phyloP scores from a whole-genome alignment of 1,140 invertebrate genomes.

The Eueides isabella region DNA sequence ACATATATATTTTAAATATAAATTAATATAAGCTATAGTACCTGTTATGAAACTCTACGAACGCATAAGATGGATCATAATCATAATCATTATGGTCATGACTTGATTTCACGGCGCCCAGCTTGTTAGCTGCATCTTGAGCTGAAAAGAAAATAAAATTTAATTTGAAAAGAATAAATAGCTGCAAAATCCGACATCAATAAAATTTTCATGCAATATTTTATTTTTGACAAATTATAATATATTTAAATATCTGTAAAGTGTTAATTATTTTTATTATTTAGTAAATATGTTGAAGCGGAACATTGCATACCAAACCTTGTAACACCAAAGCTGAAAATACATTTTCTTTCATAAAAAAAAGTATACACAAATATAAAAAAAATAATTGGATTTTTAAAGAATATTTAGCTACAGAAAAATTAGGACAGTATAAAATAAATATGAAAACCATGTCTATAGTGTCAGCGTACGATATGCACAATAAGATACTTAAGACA shows the following conservation, averaged over 20 bases:
- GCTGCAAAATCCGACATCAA: background rate
- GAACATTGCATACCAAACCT: background rate
- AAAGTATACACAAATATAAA: background rate
- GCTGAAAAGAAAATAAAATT: slow-evolving; percentile 61
- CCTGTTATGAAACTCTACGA: slow-evolving; percentile 86
- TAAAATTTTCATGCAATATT: slow-evolving; percentile 8
- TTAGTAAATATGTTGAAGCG: slow-evolving; percentile 2
- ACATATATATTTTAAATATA: too few species aligned
- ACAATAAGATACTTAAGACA: background rate
- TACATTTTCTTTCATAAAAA: background rate
- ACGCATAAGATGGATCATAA: slow-evolving; percentile 87
- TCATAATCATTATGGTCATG: slow-evolving; percentile 79
- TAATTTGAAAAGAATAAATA: background rate
- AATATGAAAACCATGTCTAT: background rate
- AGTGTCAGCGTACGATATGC: slow-evolving; percentile 2
- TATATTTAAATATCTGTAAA: background rate
- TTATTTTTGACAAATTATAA: background rate
- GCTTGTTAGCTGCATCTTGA: slow-evolving; percentile 44
- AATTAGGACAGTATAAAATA: slow-evolving; percentile 13
- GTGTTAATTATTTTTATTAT: background rate
- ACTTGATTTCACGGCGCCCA: slow-evolving; percentile 46
- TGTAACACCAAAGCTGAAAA: slow-evolving; percentile 7
- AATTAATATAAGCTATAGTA: slow-evolving; percentile 57
- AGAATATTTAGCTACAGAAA: background rate
- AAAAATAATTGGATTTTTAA: background rate